phyloP scores from a whole-genome alignment of 2,797 vertebrate genomes.

The Enteromius treurensis region DNA sequence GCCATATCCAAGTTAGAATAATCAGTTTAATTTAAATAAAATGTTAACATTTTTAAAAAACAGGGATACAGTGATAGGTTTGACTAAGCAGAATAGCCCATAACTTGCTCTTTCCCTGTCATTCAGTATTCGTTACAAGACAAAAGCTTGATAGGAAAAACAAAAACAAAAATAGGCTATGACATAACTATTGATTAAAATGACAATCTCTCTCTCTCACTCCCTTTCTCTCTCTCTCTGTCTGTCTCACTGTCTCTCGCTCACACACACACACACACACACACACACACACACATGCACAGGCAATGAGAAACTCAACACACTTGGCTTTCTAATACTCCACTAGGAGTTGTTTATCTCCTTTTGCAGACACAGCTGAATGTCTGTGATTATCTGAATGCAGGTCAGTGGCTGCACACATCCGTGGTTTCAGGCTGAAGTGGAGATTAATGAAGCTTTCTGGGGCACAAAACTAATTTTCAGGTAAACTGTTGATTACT shows the following conservation, averaged over 20 bases:
- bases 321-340: constrained; percentile 47
- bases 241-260: no score
- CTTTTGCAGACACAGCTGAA: constrained; percentile 29
- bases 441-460: constrained; percentile 18
- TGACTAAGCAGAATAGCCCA: background rate
- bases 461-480: constrained; percentile 3
- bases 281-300: constrained; percentile 16
- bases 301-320: background rate
- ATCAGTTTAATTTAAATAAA: no score
- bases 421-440: background rate
- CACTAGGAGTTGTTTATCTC: constrained; percentile 64
- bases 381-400: constrained; percentile 31
- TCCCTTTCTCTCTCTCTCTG: constrained; percentile 40
- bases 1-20: background rate
- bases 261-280: constrained; percentile 50
- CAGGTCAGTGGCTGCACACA: constrained; percentile 12
- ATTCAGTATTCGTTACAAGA: constrained; percentile 12
- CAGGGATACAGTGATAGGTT: background rate
- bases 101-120: background rate
- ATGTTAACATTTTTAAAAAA: background rate
- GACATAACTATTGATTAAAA: constrained; percentile 34
- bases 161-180: background rate
- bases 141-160: background rate
- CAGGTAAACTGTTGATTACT: background rate
- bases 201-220: background rate